A percentile compares a stretch with the other conserved stretches of the same genome.
phyloP scores from a whole-genome alignment of 2,888 invertebrate species.

The Conops quadrifasciatus region DNA sequence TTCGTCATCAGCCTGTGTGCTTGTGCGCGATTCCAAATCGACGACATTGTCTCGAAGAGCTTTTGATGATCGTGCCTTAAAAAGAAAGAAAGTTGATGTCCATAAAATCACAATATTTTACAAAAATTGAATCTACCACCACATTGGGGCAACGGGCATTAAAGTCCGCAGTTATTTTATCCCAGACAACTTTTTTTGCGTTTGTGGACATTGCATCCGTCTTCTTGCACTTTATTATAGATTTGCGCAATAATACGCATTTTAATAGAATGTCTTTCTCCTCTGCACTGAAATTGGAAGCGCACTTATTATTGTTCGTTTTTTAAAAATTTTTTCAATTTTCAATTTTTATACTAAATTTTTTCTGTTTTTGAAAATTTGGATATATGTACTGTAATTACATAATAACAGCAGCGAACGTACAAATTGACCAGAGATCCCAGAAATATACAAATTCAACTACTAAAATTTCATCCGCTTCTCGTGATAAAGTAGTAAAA shows the following conservation, averaged over 20 bases:
- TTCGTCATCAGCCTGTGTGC: no score
- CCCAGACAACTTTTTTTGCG: conserved; percentile 4
- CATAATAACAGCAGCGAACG: no score
- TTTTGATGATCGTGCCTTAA: conserved; percentile 13
- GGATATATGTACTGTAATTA: no score
- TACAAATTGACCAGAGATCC: no score
- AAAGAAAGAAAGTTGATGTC: neutral
- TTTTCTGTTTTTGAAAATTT: no score
- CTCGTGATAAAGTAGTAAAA: neutral
- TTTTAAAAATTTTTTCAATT: no score
- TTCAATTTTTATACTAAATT: no score
- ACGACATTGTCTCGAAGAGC: no score
- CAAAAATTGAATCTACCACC: neutral
- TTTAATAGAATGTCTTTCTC: conserved; percentile 5
- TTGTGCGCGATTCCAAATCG: no score
- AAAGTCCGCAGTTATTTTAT: conserved; percentile 5
- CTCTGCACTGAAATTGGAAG: conserved; percentile 1
- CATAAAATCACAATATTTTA: neutral
- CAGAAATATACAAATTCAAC: neutral
- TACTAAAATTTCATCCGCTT: neutral
- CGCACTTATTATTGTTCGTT: no score
- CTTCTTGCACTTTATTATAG: neutral
- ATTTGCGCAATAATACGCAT: conserved; percentile 8
- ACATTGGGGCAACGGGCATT: no score
- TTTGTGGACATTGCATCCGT: neutral